These are phyloP conservation scores for Stylophora pistillata DNA, from an alignment of 64 coral and sea anemone genomes.

Conservation along the genomic window DNA sequence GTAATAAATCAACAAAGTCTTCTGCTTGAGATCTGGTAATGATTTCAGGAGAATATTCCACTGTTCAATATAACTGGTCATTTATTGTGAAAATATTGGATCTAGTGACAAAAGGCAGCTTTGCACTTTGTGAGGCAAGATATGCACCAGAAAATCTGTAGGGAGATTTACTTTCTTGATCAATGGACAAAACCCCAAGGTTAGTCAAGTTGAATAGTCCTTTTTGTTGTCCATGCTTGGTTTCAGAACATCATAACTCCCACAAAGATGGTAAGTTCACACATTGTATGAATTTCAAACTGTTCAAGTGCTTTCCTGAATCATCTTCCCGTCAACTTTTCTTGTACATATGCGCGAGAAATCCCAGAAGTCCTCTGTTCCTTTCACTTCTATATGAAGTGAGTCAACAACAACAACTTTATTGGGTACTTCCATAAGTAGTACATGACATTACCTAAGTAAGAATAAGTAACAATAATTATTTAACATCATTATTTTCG, in stretches of 20 bases:
- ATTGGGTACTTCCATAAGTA: no score
- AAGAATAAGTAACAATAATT: no score
- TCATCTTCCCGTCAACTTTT: not conserved
- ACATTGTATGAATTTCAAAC: not conserved
- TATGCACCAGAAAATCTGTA: not conserved
- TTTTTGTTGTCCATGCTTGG: not conserved
- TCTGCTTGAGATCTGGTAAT: not conserved
- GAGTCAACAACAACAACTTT: no score
- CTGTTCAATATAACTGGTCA: not conserved
- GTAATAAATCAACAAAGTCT: not conserved
- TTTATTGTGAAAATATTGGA: not conserved
- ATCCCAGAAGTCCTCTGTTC: slow-evolving; percentile 51
- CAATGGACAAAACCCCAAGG: not conserved
- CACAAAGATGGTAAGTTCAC: not conserved
- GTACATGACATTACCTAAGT: no score
- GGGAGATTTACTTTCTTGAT: not conserved
- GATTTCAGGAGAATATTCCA: not conserved
- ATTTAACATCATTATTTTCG: no score
- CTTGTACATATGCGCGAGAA: slow-evolving; percentile 43
- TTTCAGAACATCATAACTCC: not conserved
- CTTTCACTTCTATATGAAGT: slow-evolving; percentile 1
- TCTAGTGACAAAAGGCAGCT: not conserved
- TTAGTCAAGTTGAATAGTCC: not conserved
- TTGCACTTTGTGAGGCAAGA: not conserved
- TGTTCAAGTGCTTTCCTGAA: not conserved